Conservation (phyloP, 2,888 invertebrate species). For the Iselma pallidipennis region DNA sequence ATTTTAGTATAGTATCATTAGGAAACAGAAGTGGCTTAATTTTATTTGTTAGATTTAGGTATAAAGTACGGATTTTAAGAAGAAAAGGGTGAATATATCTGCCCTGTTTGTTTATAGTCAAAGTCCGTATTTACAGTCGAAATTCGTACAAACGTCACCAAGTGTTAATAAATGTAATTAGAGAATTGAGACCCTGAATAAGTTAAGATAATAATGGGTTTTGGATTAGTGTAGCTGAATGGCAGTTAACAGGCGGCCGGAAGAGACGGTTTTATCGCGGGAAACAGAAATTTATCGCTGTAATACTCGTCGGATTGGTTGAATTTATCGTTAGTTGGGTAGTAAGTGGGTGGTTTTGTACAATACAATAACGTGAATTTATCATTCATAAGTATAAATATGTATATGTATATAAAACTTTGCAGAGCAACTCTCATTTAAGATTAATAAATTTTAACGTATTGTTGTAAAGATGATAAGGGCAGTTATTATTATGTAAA, state of each 20-base stretch:
- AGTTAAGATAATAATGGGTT: conserved; percentile 3
- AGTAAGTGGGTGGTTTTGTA: background rate
- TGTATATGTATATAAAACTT: no score
- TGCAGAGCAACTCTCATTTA: no score
- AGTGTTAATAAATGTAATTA: conserved; percentile 1
- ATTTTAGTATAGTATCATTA: background rate
- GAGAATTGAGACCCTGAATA: background rate
- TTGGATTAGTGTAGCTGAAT: background rate
- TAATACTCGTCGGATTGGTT: conserved; percentile 1
- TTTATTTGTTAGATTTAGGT: background rate
- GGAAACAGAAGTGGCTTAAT: background rate
- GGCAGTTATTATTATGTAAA: background rate
- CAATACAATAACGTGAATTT: background rate
- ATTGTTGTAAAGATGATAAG: no score
- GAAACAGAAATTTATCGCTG: conserved; percentile 1
- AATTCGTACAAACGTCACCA: background rate
- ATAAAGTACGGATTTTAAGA: background rate
- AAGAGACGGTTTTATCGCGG: conserved; percentile 3
- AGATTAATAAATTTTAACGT: no score
- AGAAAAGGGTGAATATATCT: background rate
- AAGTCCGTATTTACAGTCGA: background rate
- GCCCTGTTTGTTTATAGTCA: background rate
- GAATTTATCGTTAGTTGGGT: conserved; percentile 1
- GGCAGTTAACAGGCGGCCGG: conserved; percentile 3
- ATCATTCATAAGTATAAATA: no score